A percentile compares a stretch with the other conserved stretches of the same genome.
phyloP scores from a whole-genome alignment of 2,888 invertebrate species.

The Dasysyrphus tricinctus region DNA sequence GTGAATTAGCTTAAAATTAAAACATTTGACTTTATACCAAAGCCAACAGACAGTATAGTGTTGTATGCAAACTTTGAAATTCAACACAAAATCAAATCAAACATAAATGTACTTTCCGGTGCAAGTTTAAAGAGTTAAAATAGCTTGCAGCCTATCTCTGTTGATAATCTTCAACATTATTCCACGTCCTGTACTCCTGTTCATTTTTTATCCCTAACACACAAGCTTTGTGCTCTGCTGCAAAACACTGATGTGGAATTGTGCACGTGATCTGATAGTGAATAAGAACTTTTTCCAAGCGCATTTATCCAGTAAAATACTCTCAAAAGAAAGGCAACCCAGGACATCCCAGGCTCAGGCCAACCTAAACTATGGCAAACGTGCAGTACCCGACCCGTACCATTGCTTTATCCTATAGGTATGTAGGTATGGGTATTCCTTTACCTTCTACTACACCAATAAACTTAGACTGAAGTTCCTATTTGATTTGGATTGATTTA shows the following conservation, averaged over 20 bases:
- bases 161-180: constrained; percentile 72
- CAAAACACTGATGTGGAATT: constrained; percentile 75
- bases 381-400: constrained; percentile 36
- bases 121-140: constrained; percentile 71
- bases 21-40: constrained; percentile 15
- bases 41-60: background rate
- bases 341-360: constrained; percentile 23
- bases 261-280: constrained; percentile 76
- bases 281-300: constrained; percentile 73
- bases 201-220: constrained; percentile 65
- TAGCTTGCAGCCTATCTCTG: constrained; percentile 69
- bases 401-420: constrained; percentile 20
- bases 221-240: constrained; percentile 70
- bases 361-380: constrained; percentile 50
- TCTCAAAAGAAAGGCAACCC: constrained; percentile 60
- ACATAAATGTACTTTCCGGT: constrained; percentile 60
- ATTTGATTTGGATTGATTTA: constrained; percentile 76
- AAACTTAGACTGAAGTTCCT: constrained; percentile 66
- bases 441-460: constrained; percentile 53
- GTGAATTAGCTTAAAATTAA: constrained; percentile 1
- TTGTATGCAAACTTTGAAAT: constrained; percentile 35
- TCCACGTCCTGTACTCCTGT: constrained; percentile 70
- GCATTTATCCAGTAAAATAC: constrained; percentile 70
- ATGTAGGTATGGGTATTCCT: background rate
- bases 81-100: constrained; percentile 61